These are phyloP conservation scores for Cephonodes hylas DNA, from an alignment of 2,888 invertebrate species.

Conservation along the genomic window DNA sequence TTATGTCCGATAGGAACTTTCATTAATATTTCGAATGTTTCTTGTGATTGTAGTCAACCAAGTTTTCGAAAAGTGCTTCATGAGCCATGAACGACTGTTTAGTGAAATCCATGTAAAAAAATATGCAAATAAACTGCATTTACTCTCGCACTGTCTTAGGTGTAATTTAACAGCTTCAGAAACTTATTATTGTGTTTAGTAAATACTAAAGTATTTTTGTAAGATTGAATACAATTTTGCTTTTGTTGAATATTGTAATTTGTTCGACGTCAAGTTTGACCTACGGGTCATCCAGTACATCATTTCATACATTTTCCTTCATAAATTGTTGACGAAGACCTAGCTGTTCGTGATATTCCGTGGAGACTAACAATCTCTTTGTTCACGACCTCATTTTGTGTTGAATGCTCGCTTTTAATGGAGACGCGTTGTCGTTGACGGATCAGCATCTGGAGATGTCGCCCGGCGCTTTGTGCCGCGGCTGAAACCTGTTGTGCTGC, in stretches of 20 bases:
- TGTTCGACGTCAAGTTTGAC: neutral
- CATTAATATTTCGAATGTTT: too few species aligned
- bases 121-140: too few species aligned
- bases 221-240: neutral
- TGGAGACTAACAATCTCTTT: constrained; percentile 66
- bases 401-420: constrained; percentile 55
- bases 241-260: neutral
- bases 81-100: too few species aligned
- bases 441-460: constrained; percentile 47
- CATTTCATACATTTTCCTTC: neutral
- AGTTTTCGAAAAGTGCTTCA: too few species aligned
- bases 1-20: too few species aligned
- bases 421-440: constrained; percentile 43
- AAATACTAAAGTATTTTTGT: neutral
- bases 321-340: neutral
- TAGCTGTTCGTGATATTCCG: constrained; percentile 54
- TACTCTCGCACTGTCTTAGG: too few species aligned
- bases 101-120: too few species aligned
- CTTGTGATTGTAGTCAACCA: too few species aligned
- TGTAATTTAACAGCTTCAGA: neutral
- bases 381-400: constrained; percentile 66
- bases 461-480: constrained; percentile 23
- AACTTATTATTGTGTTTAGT: neutral
- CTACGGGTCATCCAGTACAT: neutral
- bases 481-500: constrained; percentile 20